These are phyloP conservation scores for Cheumatopsyche charites DNA, from an alignment of 1,140 invertebrate genomes.

Conservation along the genomic window DNA sequence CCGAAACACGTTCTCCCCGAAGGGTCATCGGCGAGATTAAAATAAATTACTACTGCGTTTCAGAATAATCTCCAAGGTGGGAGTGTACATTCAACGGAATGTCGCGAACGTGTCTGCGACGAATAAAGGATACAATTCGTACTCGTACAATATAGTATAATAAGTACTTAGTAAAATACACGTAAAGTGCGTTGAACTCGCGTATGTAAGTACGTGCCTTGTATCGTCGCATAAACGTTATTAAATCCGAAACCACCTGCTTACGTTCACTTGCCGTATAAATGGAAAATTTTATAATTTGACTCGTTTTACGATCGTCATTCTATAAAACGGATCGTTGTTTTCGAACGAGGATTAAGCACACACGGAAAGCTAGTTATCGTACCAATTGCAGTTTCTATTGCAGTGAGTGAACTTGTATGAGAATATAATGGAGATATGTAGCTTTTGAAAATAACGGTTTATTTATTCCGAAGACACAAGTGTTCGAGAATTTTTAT, in stretches of 20 bases:
- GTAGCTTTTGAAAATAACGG: no score
- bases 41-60: not conserved
- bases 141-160: not conserved
- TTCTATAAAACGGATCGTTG: no score
- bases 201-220: not conserved
- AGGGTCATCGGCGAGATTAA: not conserved
- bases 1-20: not conserved
- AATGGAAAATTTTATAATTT: no score
- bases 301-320: no score
- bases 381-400: no score
- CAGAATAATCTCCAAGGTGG: slow-evolving; percentile 6
- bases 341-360: no score
- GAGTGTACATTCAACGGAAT: not conserved
- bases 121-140: not conserved
- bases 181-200: slow-evolving; percentile 5
- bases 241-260: no score
- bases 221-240: not conserved
- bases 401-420: no score
- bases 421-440: no score
- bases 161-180: not conserved
- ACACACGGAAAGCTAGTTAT: no score
- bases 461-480: not conserved
- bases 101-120: not conserved
- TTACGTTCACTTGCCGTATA: no score
- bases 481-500: no score